These are phyloP conservation scores for Hydrophis major DNA, from an alignment of 2,797 vertebrate genomes.

Conservation along the genomic window DNA sequence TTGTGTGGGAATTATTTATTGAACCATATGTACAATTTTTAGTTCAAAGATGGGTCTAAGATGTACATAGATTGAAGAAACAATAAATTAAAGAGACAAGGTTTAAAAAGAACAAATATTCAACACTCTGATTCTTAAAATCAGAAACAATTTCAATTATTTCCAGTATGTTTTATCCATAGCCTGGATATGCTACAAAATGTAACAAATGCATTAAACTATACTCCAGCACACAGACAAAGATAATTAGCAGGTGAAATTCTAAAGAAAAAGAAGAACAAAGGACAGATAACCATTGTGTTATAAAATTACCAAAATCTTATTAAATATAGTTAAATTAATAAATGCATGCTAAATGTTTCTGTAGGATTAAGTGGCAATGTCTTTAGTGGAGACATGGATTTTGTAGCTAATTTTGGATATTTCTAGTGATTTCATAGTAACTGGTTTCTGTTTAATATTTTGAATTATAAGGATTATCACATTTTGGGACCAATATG, in stretches of 20 bases:
- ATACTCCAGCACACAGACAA: background rate
- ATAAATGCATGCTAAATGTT: conserved; percentile 28
- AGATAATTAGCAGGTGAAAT: background rate
- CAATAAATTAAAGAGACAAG: background rate
- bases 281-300: background rate
- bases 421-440: background rate
- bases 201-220: background rate
- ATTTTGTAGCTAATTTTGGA: conserved; percentile 13
- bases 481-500: background rate
- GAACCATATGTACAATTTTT: background rate
- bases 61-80: background rate
- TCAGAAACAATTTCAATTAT: background rate
- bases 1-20: background rate
- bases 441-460: background rate
- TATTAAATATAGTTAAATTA: conserved; percentile 17
- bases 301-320: conserved; percentile 35
- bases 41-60: background rate
- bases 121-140: background rate
- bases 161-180: background rate
- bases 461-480: background rate
- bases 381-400: conserved; percentile 11
- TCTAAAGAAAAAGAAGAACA: background rate
- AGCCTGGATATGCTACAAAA: background rate
- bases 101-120: no score
- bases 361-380: conserved; percentile 17